phyloP scores from a whole-genome alignment of 1,140 invertebrate genomes.

The Drosophila serrata region DNA sequence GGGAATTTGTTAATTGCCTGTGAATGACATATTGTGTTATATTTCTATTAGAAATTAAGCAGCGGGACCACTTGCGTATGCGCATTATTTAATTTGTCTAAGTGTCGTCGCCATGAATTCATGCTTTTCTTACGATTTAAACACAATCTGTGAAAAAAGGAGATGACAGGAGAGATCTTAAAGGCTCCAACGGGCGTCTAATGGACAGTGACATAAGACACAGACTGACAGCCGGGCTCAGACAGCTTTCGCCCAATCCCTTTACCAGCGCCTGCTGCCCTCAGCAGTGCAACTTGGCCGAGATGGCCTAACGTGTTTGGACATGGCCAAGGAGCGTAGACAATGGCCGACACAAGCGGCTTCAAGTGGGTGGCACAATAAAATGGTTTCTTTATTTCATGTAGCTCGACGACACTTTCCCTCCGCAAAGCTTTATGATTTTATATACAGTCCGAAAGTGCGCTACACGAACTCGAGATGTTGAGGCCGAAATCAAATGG shows the following conservation, averaged over 20 bases:
- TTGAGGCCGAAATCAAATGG: constrained; percentile 27
- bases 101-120: constrained; percentile 69
- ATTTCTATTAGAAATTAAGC: constrained; percentile 82
- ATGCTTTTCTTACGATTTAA: constrained; percentile 38
- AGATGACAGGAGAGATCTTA: constrained; percentile 36
- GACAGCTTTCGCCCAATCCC: constrained; percentile 45
- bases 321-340: constrained; percentile 73
- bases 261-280: constrained; percentile 11
- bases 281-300: constrained; percentile 36
- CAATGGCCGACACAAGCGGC: constrained; percentile 48
- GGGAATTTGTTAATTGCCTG: constrained; percentile 80
- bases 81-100: constrained; percentile 79
- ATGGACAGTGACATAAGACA: constrained; percentile 79
- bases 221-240: constrained; percentile 54
- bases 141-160: constrained; percentile 24
- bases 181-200: constrained; percentile 59
- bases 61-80: constrained; percentile 65
- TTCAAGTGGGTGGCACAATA: constrained; percentile 56
- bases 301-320: constrained; percentile 75
- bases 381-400: constrained; percentile 44
- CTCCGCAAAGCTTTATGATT: constrained; percentile 55
- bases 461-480: constrained; percentile 45
- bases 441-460: constrained; percentile 50
- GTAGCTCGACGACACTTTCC: constrained; percentile 10
- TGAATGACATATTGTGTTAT: constrained; percentile 84